phyloP scores from a whole-genome alignment of 2,113 vertebrate genomes.

The Macroglossus sobrinus region DNA sequence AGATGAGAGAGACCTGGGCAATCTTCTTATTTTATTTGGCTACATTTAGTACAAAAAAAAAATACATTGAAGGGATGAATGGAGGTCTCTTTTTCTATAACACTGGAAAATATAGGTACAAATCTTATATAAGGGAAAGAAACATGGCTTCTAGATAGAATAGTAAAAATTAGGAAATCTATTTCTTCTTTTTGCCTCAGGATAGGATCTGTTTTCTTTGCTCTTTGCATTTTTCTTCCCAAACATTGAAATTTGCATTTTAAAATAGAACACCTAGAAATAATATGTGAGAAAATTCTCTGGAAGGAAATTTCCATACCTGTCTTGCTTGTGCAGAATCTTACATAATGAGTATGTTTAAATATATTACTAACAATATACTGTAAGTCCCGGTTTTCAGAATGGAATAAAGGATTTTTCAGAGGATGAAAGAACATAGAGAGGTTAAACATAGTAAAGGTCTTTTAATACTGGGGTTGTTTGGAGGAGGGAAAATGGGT shows the following conservation, averaged over 20 bases:
- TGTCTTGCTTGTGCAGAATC: neutral
- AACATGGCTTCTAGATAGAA: neutral
- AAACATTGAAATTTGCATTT: constrained; percentile 41
- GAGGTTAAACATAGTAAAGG: neutral
- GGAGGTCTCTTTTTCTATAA: neutral
- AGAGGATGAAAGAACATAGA: neutral
- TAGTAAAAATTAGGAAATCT: neutral
- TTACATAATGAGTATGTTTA: neutral
- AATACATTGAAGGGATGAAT: neutral
- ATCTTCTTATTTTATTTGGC: neutral
- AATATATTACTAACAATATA: neutral
- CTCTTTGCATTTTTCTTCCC: neutral
- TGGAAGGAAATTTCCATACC: neutral
- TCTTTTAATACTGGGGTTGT: neutral
- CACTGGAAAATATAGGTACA: neutral
- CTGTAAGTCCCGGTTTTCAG: neutral
- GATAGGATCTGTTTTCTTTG: neutral
- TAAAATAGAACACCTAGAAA: neutral
- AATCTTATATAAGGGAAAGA: neutral
- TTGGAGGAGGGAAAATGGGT: neutral
- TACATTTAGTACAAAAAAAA: neutral
- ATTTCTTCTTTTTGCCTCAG: neutral
- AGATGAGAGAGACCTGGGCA: neutral
- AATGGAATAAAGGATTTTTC: neutral
- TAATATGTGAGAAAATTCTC: neutral